phyloP scores from a whole-genome alignment of 2,113 vertebrate species.

The Parus major region DNA sequence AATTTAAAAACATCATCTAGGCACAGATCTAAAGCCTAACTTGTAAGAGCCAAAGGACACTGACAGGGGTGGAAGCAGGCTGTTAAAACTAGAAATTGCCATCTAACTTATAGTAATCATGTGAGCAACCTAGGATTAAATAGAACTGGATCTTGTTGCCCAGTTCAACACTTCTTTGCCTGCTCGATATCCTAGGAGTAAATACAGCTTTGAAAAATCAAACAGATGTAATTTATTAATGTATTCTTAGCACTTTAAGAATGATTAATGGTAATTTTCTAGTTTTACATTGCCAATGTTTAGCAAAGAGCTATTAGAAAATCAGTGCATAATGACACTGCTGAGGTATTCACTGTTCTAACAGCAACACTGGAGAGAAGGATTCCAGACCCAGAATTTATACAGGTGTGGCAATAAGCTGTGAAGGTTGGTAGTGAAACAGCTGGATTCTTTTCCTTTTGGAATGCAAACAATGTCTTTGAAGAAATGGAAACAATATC shows the following conservation, averaged over 20 bases:
- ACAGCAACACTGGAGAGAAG: neutral
- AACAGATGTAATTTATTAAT: neutral
- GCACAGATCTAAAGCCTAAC: neutral
- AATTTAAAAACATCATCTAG: neutral
- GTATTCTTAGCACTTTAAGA: neutral
- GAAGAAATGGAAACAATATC: neutral
- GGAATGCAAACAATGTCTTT: neutral
- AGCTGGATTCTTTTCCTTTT: neutral
- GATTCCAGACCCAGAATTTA: neutral
- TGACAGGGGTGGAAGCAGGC: neutral
- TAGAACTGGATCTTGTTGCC: neutral
- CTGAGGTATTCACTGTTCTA: neutral
- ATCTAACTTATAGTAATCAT: neutral
- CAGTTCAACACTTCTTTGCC: neutral
- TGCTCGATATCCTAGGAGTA: neutral
- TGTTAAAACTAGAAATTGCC: neutral
- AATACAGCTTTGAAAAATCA: neutral
- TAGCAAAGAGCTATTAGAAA: conserved; percentile 13
- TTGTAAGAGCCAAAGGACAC: neutral
- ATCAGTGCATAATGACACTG: neutral
- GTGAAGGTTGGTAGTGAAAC: neutral
- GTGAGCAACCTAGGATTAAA: neutral
- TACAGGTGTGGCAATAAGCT: neutral
- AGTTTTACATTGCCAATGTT: neutral
- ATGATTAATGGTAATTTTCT: neutral